These are phyloP conservation scores for Gymnobelideus leadbeateri DNA, from an alignment of 2,113 vertebrate species.

Conservation along the genomic window DNA sequence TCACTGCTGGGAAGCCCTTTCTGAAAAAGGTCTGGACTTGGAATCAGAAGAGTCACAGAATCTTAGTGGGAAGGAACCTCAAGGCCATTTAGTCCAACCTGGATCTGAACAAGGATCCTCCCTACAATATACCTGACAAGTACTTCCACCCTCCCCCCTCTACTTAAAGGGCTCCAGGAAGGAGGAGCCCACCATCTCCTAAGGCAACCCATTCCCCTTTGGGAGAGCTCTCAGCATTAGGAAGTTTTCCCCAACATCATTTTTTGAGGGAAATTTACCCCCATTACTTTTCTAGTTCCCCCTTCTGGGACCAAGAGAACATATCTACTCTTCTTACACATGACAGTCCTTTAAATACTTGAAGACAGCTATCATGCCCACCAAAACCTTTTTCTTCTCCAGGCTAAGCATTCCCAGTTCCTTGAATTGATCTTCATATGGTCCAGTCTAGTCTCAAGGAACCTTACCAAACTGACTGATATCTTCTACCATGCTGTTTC, in stretches of 20 bases:
- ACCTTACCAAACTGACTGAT: not conserved
- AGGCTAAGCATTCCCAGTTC: not conserved
- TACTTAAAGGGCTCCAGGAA: not conserved
- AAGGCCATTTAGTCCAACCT: not conserved
- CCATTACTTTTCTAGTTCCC: not conserved
- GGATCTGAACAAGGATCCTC: not conserved
- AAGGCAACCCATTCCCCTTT: not conserved
- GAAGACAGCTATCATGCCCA: not conserved
- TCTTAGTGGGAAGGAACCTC: not conserved
- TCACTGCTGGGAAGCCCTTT: not conserved
- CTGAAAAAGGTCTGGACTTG: not conserved
- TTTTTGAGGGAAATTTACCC: not conserved
- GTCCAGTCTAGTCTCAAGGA: not conserved
- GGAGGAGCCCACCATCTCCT: not conserved
- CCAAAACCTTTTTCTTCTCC: not conserved
- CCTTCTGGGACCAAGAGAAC: not conserved
- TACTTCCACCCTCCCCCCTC: not conserved
- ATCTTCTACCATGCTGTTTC: not conserved
- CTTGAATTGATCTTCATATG: not conserved
- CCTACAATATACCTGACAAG: not conserved
- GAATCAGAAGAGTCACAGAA: not conserved
- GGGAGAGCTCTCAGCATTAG: not conserved
- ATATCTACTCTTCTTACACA: not conserved
- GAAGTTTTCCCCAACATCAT: not conserved
- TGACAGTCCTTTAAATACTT: not conserved